A percentile compares a stretch with the other conserved stretches of the same genome.
Conservation (phyloP, 2,797 vertebrate species). For the Eremophila alpestris region DNA sequence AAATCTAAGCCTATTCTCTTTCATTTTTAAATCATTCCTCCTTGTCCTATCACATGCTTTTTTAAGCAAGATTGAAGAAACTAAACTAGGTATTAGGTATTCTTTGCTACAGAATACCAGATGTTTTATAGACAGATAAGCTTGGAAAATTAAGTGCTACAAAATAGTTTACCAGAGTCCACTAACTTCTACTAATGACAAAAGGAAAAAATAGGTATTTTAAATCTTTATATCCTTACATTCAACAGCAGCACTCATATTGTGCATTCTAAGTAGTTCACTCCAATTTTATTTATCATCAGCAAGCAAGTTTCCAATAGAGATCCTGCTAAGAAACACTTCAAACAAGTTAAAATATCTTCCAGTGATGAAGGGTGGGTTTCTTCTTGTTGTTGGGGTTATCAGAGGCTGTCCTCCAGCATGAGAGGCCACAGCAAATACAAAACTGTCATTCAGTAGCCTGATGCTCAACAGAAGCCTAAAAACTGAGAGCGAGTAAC, state of each 20-base stretch:
- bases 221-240: background rate
- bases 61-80: background rate
- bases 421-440: background rate
- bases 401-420: background rate
- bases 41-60: background rate
- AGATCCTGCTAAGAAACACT: background rate
- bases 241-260: background rate
- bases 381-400: background rate
- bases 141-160: background rate
- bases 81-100: background rate
- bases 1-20: background rate
- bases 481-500: background rate
- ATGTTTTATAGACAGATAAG: background rate
- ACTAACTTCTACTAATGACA: background rate
- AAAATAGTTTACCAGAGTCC: background rate
- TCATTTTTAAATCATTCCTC: background rate
- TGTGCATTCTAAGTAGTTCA: background rate
- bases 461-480: background rate
- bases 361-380: background rate
- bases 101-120: rapidly evolving
- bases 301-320: background rate
- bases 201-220: background rate
- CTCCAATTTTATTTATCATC: background rate
- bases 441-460: background rate
- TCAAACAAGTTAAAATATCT: background rate